Conservation (phyloP, 2,113 vertebrate genomes). For the Alectura lathami region DNA sequence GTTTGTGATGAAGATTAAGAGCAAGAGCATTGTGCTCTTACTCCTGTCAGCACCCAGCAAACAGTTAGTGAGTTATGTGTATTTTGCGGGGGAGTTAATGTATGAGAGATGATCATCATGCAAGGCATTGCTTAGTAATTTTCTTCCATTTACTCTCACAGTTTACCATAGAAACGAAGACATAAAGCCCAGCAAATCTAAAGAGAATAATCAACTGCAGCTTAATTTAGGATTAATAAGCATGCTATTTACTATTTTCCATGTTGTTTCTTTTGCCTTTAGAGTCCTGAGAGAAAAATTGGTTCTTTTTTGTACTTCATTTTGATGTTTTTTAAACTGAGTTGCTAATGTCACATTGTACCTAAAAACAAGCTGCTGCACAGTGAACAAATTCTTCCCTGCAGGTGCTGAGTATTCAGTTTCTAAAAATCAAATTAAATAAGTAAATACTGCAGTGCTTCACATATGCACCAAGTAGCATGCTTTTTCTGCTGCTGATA, state of each 20-base stretch:
- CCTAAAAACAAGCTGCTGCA: neutral
- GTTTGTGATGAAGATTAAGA: neutral
- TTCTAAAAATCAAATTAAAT: neutral
- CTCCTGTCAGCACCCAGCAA: neutral
- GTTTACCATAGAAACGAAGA: slow-evolving; percentile 33
- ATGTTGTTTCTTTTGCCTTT: neutral
- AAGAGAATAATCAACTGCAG: neutral
- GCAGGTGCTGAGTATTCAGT: neutral
- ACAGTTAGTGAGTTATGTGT: neutral
- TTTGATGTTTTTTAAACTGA: neutral
- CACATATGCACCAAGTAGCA: neutral
- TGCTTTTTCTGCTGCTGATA: neutral
- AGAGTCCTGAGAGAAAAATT: neutral
- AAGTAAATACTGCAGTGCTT: neutral
- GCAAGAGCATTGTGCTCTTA: neutral
- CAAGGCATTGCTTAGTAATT: slow-evolving; percentile 8
- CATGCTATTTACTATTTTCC: neutral
- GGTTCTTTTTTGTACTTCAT: neutral
- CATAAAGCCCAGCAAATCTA: slow-evolving; percentile 25
- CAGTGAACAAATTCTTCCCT: neutral
- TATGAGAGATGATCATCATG: neutral
- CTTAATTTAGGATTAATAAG: slow-evolving; percentile 22
- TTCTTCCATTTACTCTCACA: slow-evolving; percentile 13
- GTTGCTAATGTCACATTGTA: neutral
- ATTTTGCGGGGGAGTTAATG: neutral